These are phyloP conservation scores for Onthophagus taurus DNA, from an alignment of 1,140 invertebrate species.

Conservation along the genomic window DNA sequence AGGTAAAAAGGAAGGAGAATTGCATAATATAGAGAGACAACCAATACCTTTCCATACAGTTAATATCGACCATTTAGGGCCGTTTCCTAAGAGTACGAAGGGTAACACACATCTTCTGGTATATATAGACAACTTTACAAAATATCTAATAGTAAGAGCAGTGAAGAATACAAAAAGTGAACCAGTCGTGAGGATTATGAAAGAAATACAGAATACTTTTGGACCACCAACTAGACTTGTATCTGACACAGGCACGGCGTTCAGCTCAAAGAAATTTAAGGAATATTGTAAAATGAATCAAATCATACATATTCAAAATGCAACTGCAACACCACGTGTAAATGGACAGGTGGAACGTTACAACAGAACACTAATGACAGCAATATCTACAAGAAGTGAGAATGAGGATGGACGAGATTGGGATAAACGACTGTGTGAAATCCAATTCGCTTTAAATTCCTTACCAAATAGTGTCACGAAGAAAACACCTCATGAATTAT, in stretches of 20 bases:
- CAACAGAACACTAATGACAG: conserved; percentile 20
- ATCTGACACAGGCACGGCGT: conserved; percentile 24
- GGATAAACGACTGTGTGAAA: conserved; percentile 16
- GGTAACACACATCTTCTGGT: conserved; percentile 30
- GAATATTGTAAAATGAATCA: conserved; percentile 19
- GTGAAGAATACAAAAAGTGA: neutral
- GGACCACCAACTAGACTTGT: conserved; percentile 22
- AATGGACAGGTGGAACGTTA: conserved; percentile 32
- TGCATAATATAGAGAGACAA: conserved; percentile 30
- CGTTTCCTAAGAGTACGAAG: conserved; percentile 24
- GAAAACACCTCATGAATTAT: conserved; percentile 5
- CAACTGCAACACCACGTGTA: conserved; percentile 26
- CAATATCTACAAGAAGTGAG: conserved; percentile 9
- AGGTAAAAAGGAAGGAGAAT: conserved; percentile 4
- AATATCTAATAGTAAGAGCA: conserved; percentile 18
- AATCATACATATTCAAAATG: conserved; percentile 25
- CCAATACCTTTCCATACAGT: conserved; percentile 30
- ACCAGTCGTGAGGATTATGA: neutral
- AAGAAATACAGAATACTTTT: conserved; percentile 14
- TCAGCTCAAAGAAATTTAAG: conserved; percentile 23
- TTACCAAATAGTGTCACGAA: conserved; percentile 5
- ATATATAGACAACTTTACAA: conserved; percentile 32
- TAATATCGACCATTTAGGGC: conserved; percentile 30
- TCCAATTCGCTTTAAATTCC: conserved; percentile 24
- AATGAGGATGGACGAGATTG: conserved; percentile 15